A percentile compares a stretch with the other conserved stretches of the same genome.
phyloP scores from a whole-genome alignment of 2,888 invertebrate genomes.

The Acrocyrtus sp. region DNA sequence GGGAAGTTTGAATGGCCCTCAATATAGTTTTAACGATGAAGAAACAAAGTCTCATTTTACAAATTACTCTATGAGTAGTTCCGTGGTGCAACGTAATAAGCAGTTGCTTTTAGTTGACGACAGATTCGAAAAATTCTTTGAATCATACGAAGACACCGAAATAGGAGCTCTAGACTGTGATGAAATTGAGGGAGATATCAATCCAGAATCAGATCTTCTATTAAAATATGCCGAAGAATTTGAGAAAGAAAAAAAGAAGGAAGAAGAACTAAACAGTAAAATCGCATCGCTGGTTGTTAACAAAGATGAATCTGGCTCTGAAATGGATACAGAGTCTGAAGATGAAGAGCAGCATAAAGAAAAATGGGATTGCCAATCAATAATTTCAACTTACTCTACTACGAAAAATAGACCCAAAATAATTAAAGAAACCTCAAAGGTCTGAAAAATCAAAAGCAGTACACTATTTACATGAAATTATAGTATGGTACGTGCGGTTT shows the following conservation, averaged over 20 bases:
- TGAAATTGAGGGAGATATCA: constrained; percentile 84
- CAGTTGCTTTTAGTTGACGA: constrained; percentile 85
- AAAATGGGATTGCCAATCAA: constrained; percentile 92
- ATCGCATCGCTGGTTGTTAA: constrained; percentile 51
- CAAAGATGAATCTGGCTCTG: constrained; percentile 64
- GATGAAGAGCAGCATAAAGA: constrained; percentile 69
- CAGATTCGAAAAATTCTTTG: constrained; percentile 88
- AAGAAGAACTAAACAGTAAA: constrained; percentile 62
- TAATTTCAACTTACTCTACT: constrained; percentile 90
- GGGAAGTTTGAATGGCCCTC: constrained; percentile 67
- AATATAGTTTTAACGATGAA: constrained; percentile 69
- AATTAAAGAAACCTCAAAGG: constrained; percentile 77
- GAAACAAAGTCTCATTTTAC: constrained; percentile 91
- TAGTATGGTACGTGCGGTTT: not conserved
- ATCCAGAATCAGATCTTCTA: constrained; percentile 76
- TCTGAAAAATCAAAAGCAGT: constrained; percentile 64
- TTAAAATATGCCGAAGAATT: constrained; percentile 81
- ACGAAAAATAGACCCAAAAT: constrained; percentile 92
- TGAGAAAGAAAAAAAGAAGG: constrained; percentile 71
- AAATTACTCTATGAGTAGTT: constrained; percentile 93
- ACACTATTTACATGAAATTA: too few relatives aligned
- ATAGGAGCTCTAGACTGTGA: constrained; percentile 90
- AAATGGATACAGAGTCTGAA: constrained; percentile 37
- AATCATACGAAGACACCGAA: constrained; percentile 87
- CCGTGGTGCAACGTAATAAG: constrained; percentile 85